phyloP scores from a whole-genome alignment of 2,888 invertebrate species.

The Cataglyphis albicans region DNA sequence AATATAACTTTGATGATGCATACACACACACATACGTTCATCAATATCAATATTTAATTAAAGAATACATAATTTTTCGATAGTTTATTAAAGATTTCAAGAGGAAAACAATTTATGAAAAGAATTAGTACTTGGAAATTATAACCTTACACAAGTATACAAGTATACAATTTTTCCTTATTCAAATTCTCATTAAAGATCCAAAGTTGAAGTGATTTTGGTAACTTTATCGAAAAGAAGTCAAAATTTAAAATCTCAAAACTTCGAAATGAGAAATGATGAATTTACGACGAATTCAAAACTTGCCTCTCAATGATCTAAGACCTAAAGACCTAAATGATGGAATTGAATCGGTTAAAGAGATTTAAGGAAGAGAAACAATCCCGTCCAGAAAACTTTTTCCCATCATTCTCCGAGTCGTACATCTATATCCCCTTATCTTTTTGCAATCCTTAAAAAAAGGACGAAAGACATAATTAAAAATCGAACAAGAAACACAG shows the following conservation, averaged over 20 bases:
- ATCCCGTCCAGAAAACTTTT: conserved; percentile 45
- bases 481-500: background rate
- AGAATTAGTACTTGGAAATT: background rate
- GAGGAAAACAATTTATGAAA: background rate
- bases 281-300: conserved; percentile 9
- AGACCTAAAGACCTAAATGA: conserved; percentile 15
- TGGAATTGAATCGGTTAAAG: conserved; percentile 40
- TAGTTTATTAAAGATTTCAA: background rate
- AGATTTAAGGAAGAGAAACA: conserved; percentile 34
- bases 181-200: background rate
- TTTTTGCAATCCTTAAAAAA: conserved; percentile 6
- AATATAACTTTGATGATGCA: conserved; percentile 8
- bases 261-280: background rate
- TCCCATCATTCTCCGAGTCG: conserved; percentile 32
- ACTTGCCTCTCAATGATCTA: conserved; percentile 15
- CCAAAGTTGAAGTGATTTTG: background rate
- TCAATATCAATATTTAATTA: background rate
- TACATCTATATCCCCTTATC: conserved; percentile 30
- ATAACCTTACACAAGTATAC: background rate
- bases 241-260: background rate
- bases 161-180: background rate
- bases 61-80: background rate
- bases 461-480: background rate
- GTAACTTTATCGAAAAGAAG: background rate
- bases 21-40: background rate